Base-by-base conservation (phyloP, 2,888 invertebrate species). In the Ophioninae sp. region DNA sequence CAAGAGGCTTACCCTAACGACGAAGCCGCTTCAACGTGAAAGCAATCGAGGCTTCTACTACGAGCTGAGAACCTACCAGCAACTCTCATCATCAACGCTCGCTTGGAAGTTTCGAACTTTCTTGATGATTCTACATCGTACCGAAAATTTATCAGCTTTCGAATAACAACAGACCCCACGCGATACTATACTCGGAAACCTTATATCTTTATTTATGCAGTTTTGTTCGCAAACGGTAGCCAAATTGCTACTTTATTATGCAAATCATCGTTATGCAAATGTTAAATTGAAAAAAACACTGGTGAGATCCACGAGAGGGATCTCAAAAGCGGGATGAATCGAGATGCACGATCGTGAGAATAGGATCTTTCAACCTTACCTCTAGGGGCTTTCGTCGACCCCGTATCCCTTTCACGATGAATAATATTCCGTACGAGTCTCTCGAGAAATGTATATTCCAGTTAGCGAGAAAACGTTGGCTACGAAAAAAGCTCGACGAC, bases 1-100 rank as follows among this genome's bases (percentile, higher is more conserved):
- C 89, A 88, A 79, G 86, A 85, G 30, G 84, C 89, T 89, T 87
- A 87, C 80, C 83, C 84, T 88, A 89, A 90, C 89, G 88, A 90
- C 85, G 71, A 83, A 76, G 82, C 80, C 81, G 79, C 82, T 75
- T 83, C 85, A 81, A 85, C 86, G 88, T 87, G 81, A 81, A 86
- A 88, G 87, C 84, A 86, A 86, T 86, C 86, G 73, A 79, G 87
- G 88, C 90, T 90, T 88, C 88, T 86, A 75, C 82, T 74, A 65
- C 84, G 61, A 76, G 65, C 75, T n/a, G 41, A 17, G 71, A 83
- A 13, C 78, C 87, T 84, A 89, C 87, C 86, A 85, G 44, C 39
- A n/a, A 20, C 30, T 51, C 56, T 72, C n/a, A 75, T 72, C 20
- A 44, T 30, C 30, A 67, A 37, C 41, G 39, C 44, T 23, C 10